Base-by-base conservation (phyloP, 2,113 vertebrate species). In the Excalfactoria chinensis region DNA sequence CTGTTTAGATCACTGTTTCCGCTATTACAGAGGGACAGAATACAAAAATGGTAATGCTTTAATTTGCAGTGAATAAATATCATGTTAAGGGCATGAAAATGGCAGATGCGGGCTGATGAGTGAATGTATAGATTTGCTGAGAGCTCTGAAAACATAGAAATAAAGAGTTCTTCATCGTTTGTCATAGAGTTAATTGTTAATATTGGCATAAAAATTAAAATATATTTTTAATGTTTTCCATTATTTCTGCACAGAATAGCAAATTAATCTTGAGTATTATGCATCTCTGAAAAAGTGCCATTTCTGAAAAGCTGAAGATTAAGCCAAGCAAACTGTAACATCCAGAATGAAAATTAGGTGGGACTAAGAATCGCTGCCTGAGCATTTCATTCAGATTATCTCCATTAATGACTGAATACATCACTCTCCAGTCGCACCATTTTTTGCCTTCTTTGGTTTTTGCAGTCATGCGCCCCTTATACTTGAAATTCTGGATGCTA, bases 51-150 rank as follows among this genome's bases (percentile, higher is more conserved):
- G 83, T 92, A 96, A 95, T 93, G 69, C 84, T 95, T 97, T 97
- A 93, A 97, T 97, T 97, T 95, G 89, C 90, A 96, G 86, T 95
- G 93, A 96, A 97, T 96, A 97, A 97, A 96, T 97, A 97, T 90
- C 94, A 92, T 87, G 77, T 94, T 95, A 96, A 95, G 94, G 94
- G 85, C 93, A 96, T 93, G 91, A 66, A 96, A 97, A 96, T 88
- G 63, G 87, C 89, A 74, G 18, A 46, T 70, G 63, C 49, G 69
- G 37, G 34, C 30, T 19, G 2, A 35, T 28, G 68, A 79, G 72
- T 43, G 62, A 89, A 49, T 78, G 56, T 84, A 73, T 48, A 86
- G 63, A 93, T 86, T 96, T 89, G 66, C 55, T 63, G 55, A 94
- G 70, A 86, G 13, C 41, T 84, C 90, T 91, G 64, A 97, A 94